Evolutionary conservation across 2,888 invertebrate genomes (phyloP).

Genomic region (Poecilobothrus nobilitatus): DNA sequence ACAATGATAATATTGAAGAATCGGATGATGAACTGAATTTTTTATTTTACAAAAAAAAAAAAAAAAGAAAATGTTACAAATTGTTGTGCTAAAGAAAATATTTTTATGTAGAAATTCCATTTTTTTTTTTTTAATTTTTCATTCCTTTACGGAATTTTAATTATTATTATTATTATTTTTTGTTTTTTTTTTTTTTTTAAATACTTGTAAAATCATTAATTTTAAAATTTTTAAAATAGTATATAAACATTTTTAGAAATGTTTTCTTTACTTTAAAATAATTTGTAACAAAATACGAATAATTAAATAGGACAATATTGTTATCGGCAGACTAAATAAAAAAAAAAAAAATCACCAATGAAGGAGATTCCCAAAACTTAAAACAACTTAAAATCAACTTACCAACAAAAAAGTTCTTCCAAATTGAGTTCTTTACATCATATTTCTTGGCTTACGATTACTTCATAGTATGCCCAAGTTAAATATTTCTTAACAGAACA

Average conservation of each 20-base stretch:
- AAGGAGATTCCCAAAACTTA: background rate
- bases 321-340: background rate
- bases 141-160: no score
- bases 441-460: slow-evolving; percentile 8
- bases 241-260: background rate
- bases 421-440: background rate
- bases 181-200: background rate
- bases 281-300: background rate
- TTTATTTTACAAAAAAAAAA: background rate
- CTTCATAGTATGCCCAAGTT: slow-evolving; percentile 3
- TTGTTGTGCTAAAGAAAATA: background rate
- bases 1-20: background rate
- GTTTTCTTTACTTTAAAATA: slow-evolving; percentile 1
- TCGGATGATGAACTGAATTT: background rate
- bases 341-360: no score
- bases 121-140: no score
- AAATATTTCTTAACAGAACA: background rate
- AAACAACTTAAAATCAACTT: no score
- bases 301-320: background rate
- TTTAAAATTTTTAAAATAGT: background rate
- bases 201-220: background rate
- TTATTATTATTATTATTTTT: no score
- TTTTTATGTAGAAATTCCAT: no score
- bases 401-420: no score
- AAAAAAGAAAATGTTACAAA: background rate